These are phyloP conservation scores for Turritopsis rubra DNA, from an alignment of 30 jellyfish, hydroid and myxozoan species.

Conservation along the genomic window DNA sequence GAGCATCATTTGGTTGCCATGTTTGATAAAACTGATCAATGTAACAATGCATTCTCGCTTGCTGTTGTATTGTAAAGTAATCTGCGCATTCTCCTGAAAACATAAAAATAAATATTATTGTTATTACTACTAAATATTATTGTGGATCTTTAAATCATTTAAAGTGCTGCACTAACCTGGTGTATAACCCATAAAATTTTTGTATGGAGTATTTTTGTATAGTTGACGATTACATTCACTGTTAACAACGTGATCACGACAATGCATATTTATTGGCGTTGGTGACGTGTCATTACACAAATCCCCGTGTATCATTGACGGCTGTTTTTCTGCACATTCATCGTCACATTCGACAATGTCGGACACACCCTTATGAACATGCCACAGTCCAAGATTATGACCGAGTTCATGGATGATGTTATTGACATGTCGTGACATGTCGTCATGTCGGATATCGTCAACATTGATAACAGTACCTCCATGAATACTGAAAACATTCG, in stretches of 20 bases:
- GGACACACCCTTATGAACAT: constrained; percentile 56
- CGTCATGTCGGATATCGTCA: constrained; percentile 35
- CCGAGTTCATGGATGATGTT: constrained; percentile 79
- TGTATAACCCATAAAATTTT: constrained; percentile 76
- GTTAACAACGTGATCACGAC: constrained; percentile 39
- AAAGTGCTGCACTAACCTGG: constrained; percentile 20
- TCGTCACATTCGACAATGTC: constrained; percentile 42
- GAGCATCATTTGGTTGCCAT: constrained; percentile 29
- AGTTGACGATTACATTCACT: constrained; percentile 21
- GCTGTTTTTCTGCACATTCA: constrained; percentile 62
- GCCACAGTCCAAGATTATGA: constrained; percentile 80
- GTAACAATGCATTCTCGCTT: constrained; percentile 94
- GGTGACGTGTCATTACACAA: constrained; percentile 82
- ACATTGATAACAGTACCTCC: constrained; percentile 68
- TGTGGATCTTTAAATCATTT: neutral
- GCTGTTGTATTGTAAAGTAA: constrained; percentile 78
- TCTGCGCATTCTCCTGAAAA: constrained; percentile 46
- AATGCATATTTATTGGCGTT: constrained; percentile 48
- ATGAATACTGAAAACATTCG: constrained; percentile 33
- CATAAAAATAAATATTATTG: neutral
- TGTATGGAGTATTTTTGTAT: constrained; percentile 57
- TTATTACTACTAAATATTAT: neutral
- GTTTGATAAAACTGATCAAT: constrained; percentile 46
- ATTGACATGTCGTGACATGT: constrained; percentile 26
- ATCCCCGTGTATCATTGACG: constrained; percentile 87